phyloP scores from a whole-genome alignment of 1,140 invertebrate species.

The Euura lappo region DNA sequence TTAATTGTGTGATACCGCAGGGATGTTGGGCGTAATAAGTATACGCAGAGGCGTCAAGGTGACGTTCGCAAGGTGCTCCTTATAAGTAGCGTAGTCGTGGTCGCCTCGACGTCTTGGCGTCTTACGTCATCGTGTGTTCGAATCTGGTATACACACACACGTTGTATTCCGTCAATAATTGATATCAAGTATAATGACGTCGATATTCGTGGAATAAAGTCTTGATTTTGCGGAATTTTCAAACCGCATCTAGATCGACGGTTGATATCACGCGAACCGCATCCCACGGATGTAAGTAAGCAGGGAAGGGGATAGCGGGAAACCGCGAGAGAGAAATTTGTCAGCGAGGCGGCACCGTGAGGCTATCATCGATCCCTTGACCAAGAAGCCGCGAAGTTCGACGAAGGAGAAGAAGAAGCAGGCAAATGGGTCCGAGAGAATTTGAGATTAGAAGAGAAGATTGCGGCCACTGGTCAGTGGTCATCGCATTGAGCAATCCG shows the following conservation, averaged over 20 bases:
- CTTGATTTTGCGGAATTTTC: too few species aligned
- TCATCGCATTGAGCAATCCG: conserved; percentile 4
- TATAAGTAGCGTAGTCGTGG: background rate
- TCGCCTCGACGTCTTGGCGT: background rate
- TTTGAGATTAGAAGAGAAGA: background rate
- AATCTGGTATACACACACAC: background rate
- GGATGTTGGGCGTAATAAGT: background rate
- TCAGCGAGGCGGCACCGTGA: background rate
- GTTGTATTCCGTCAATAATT: too few species aligned
- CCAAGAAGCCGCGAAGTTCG: background rate
- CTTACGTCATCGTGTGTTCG: background rate
- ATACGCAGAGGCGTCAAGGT: background rate
- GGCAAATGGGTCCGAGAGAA: background rate
- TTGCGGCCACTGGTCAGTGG: background rate
- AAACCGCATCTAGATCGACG: too few species aligned
- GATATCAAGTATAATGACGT: too few species aligned
- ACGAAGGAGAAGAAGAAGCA: background rate
- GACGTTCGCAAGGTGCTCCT: conserved; percentile 2
- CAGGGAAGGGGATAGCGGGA: too few species aligned
- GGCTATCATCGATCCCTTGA: background rate
- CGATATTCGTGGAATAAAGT: too few species aligned
- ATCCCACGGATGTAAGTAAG: too few species aligned
- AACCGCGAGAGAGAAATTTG: background rate
- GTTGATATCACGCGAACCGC: too few species aligned
- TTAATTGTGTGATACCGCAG: too few species aligned